These are phyloP conservation scores for Cyclargus thomasi DNA, from an alignment of 1,140 invertebrate genomes.

Conservation along the genomic window DNA sequence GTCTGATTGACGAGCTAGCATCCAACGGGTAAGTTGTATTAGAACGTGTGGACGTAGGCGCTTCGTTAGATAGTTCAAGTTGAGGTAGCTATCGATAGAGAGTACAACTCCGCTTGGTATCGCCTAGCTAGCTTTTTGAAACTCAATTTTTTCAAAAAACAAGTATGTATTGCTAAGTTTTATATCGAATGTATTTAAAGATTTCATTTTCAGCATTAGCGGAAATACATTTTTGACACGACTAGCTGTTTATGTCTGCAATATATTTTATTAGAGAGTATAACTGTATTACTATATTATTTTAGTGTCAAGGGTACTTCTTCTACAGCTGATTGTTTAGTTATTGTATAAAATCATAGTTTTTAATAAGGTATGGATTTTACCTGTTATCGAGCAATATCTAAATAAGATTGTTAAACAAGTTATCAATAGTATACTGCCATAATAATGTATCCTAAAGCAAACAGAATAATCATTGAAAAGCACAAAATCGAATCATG, in stretches of 20 bases:
- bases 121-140: slow-evolving; percentile 9
- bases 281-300: no score
- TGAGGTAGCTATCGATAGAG: slow-evolving; percentile 6
- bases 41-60: slow-evolving; percentile 43
- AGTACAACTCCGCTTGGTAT: neutral
- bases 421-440: neutral
- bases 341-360: neutral
- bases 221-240: neutral
- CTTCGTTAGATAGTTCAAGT: slow-evolving; percentile 35
- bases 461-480: neutral
- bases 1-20: slow-evolving; percentile 90
- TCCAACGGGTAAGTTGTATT: slow-evolving; percentile 84
- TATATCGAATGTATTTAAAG: neutral
- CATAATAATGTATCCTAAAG: neutral
- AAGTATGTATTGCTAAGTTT: neutral
- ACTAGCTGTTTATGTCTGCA: neutral
- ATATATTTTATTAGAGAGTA: no score
- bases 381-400: neutral
- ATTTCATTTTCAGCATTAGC: neutral
- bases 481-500: neutral
- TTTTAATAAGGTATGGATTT: neutral
- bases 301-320: neutral
- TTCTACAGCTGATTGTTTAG: neutral
- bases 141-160: neutral
- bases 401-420: neutral